Evolutionary conservation across 2,888 invertebrate species (phyloP).

Genomic region (Pandemis corylana): DNA sequence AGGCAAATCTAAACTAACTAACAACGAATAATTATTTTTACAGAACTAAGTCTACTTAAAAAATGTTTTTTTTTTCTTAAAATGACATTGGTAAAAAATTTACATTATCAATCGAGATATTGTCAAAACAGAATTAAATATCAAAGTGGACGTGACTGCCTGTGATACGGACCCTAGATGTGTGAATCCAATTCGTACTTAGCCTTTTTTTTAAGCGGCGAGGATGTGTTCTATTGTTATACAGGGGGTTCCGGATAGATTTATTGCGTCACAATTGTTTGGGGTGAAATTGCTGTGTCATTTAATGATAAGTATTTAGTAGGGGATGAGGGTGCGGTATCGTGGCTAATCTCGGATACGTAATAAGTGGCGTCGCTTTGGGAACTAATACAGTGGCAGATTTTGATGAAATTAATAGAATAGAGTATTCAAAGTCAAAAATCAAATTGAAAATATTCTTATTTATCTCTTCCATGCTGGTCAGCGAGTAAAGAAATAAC

Average conservation of each 20-base stretch:
- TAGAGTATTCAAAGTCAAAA: too few relatives aligned
- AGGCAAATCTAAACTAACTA: too few relatives aligned
- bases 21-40: too few relatives aligned
- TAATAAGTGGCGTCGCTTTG: constrained; percentile 8
- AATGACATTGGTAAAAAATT: too few relatives aligned
- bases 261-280: constrained; percentile 56
- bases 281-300: constrained; percentile 49
- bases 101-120: too few relatives aligned
- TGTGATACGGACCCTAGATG: not conserved
- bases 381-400: not conserved
- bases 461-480: too few relatives aligned
- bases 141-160: too few relatives aligned
- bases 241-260: constrained; percentile 70
- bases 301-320: constrained; percentile 40
- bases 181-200: not conserved
- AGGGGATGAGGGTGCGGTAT: constrained; percentile 31
- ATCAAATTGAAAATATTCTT: too few relatives aligned
- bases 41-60: too few relatives aligned
- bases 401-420: not conserved
- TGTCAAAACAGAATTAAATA: too few relatives aligned
- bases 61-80: too few relatives aligned
- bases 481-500: too few relatives aligned
- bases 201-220: constrained; percentile 55
- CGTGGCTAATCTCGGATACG: constrained; percentile 26
- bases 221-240: constrained; percentile 76